Evolutionary conservation across 2,888 invertebrate species (phyloP).

Genomic region (Therioaphis trifolii): DNA sequence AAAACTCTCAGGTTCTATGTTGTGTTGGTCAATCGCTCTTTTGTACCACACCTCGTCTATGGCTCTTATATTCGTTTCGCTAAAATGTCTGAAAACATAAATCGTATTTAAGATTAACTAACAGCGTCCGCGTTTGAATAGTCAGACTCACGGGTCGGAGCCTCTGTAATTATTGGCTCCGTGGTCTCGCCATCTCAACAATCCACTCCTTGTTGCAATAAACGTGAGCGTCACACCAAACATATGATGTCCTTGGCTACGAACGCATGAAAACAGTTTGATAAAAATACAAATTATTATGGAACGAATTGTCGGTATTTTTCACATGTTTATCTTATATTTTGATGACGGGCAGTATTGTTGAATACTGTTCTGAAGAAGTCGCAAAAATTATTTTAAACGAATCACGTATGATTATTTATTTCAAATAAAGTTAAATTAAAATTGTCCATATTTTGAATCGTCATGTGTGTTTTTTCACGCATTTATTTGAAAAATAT

Average conservation of each 20-base stretch:
- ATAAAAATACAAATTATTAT: slow-evolving; percentile 67
- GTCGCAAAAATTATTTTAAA: slow-evolving; percentile 20
- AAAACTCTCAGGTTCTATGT: slow-evolving; percentile 87
- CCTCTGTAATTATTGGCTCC: slow-evolving; percentile 65
- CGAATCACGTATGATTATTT: background rate
- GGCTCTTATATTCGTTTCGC: slow-evolving; percentile 81
- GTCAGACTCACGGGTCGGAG: slow-evolving; percentile 55
- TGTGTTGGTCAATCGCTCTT: slow-evolving; percentile 89
- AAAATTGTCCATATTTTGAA: background rate
- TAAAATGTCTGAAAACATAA: slow-evolving; percentile 77
- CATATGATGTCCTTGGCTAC: slow-evolving; percentile 89
- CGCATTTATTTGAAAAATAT: too few species aligned
- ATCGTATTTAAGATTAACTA: too few species aligned
- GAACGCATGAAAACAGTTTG: slow-evolving; percentile 69
- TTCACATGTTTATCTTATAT: background rate
- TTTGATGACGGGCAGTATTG: background rate
- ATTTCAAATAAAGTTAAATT: background rate
- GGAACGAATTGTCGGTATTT: background rate
- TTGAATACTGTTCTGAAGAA: slow-evolving; percentile 35
- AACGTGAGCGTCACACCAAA: slow-evolving; percentile 86
- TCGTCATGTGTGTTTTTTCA: background rate
- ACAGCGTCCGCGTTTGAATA: background rate
- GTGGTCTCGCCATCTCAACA: slow-evolving; percentile 88
- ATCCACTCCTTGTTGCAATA: slow-evolving; percentile 89
- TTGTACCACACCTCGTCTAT: slow-evolving; percentile 92